phyloP scores from a whole-genome alignment of 2,888 invertebrate genomes.

The Acronicta aceris region DNA sequence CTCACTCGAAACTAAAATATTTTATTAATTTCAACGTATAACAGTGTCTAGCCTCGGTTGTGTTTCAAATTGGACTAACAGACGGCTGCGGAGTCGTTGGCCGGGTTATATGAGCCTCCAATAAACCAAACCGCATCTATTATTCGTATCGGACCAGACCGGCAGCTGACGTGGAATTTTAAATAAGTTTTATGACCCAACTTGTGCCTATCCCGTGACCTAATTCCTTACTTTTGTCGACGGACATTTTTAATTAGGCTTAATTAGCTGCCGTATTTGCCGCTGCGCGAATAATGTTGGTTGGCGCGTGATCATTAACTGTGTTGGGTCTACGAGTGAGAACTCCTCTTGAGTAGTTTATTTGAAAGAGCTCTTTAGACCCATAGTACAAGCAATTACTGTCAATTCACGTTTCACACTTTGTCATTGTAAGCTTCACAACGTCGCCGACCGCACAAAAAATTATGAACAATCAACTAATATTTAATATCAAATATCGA shows the following conservation, averaged over 20 bases:
- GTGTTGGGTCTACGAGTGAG: neutral
- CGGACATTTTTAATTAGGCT: conserved; percentile 71
- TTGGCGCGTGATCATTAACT: neutral
- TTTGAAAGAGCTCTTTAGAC: conserved; percentile 39
- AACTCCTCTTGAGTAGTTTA: conserved; percentile 40
- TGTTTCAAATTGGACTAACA: conserved; percentile 87
- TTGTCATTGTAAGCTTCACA: conserved; percentile 78
- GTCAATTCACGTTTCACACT: conserved; percentile 72
- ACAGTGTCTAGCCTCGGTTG: conserved; percentile 81
- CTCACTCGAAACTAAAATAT: conserved; percentile 48
- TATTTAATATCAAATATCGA: conserved; percentile 85
- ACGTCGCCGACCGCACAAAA: conserved; percentile 73
- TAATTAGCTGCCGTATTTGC: conserved; percentile 57
- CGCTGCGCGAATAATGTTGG: neutral
- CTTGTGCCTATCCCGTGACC: conserved; percentile 78
- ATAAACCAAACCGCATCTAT: conserved; percentile 88
- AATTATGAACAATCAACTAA: conserved; percentile 81
- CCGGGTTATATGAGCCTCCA: conserved; percentile 85
- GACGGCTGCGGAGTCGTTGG: conserved; percentile 66
- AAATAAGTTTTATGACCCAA: conserved; percentile 81
- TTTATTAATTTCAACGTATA: conserved; percentile 51
- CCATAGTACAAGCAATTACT: conserved; percentile 51
- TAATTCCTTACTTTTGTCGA: conserved; percentile 69
- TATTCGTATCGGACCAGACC: conserved; percentile 72
- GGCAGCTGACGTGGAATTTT: conserved; percentile 84